These are phyloP conservation scores for Pygathrix nemaeus DNA, from an alignment of 2,113 vertebrate species.

Conservation along the genomic window DNA sequence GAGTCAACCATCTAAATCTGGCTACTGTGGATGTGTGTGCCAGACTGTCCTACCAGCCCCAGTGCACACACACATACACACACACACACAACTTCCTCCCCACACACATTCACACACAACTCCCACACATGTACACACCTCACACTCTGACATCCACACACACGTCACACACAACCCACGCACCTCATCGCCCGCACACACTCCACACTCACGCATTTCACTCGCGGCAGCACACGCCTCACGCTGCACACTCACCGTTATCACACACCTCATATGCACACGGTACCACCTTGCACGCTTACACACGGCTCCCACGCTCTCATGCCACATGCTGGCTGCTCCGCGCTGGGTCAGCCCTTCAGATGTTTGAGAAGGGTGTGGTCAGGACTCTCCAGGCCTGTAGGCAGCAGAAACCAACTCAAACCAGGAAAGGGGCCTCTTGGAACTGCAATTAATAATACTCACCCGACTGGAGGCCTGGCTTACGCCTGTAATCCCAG, in stretches of 20 bases:
- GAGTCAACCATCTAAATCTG: background rate
- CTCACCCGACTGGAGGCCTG: no score
- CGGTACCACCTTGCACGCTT: no score
- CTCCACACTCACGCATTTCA: background rate
- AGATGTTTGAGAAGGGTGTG: background rate
- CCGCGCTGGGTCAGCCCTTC: background rate
- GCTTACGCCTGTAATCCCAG: no score
- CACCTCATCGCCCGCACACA: background rate
- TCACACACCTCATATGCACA: background rate
- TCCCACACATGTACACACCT: background rate
- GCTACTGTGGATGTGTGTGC: background rate
- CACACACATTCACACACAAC: background rate
- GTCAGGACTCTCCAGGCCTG: background rate
- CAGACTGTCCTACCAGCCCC: background rate
- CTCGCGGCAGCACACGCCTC: no score
- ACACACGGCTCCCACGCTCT: background rate
- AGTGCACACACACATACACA: background rate
- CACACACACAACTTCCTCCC: background rate
- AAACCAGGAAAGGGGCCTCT: background rate
- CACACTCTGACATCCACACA: background rate
- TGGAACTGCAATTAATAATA: background rate
- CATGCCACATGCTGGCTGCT: background rate
- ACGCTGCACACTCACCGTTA: background rate
- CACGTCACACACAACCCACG: no score
- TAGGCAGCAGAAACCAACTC: background rate